A percentile compares a stretch with the other conserved stretches of the same genome.
Conservation (phyloP, 2,888 invertebrate species). For the Pammene aurita region DNA sequence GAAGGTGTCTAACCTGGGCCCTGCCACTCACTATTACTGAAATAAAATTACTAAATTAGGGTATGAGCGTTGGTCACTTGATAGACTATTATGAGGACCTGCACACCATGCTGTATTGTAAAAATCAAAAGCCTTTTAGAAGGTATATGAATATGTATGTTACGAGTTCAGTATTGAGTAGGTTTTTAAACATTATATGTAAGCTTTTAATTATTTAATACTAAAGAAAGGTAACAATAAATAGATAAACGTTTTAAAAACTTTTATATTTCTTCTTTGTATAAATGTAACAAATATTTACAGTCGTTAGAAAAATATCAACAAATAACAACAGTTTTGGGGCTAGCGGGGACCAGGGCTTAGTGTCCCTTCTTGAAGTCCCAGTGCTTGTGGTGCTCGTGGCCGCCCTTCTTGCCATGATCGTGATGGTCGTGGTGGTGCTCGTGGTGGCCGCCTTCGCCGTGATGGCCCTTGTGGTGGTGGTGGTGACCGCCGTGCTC, state of each 20-base stretch:
- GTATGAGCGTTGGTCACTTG: too few relatives aligned
- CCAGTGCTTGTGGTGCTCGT: constrained; percentile 91
- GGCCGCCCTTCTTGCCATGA: constrained; percentile 90
- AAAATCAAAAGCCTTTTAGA: too few relatives aligned
- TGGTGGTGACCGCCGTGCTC: constrained; percentile 90
- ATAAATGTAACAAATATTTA: constrained; percentile 61
- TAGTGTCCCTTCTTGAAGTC: constrained; percentile 83
- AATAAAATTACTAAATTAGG: too few relatives aligned
- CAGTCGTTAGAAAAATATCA: constrained; percentile 57
- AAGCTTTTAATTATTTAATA: too few relatives aligned
- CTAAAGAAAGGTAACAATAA: background rate
- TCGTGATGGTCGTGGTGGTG: constrained; percentile 88
- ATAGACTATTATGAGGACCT: too few relatives aligned
- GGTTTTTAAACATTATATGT: too few relatives aligned
- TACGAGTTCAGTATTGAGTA: too few relatives aligned
- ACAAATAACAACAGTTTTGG: constrained; percentile 61
- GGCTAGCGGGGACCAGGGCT: constrained; percentile 47
- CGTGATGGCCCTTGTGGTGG: constrained; percentile 90
- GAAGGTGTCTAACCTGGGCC: too few relatives aligned
- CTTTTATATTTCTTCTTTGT: constrained; percentile 44
- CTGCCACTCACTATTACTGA: too few relatives aligned
- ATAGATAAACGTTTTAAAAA: constrained; percentile 27
- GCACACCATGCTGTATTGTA: too few relatives aligned
- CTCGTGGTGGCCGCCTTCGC: constrained; percentile 89
- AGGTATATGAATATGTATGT: too few relatives aligned